Conservation (phyloP, 2,797 vertebrate species). For the Danio tinwini region DNA sequence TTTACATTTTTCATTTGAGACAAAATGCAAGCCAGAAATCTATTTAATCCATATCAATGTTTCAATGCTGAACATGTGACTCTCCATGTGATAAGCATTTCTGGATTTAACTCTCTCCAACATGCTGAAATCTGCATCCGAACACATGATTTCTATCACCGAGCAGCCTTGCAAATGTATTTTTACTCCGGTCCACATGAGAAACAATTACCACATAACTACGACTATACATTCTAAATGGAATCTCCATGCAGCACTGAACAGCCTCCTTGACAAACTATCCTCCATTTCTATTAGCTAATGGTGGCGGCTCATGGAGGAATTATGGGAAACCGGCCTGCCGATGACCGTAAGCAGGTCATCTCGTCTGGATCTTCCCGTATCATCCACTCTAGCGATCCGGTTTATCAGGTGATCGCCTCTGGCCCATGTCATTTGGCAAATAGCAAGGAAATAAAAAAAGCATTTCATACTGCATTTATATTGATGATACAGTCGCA, state of each 20-base stretch:
- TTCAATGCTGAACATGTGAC: not conserved
- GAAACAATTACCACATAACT: conserved; percentile 23
- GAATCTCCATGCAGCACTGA: conserved; percentile 41
- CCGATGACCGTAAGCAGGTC: conserved; percentile 7
- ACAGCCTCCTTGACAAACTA: conserved; percentile 31
- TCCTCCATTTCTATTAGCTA: conserved; percentile 46
- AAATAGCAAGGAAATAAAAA: not conserved
- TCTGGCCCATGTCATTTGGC: conserved; percentile 24
- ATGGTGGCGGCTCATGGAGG: conserved; percentile 32
- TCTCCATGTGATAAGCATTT: not conserved
- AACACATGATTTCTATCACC: not conserved
- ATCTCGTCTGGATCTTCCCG: conserved; percentile 13
- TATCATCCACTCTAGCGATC: not conserved
- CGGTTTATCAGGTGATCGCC: conserved; percentile 17
- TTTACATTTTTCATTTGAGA: not conserved
- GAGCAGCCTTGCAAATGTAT: not conserved
- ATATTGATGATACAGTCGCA: conserved; percentile 2
- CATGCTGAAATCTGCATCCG: not conserved
- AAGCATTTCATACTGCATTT: not conserved
- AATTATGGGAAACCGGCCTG: conserved; percentile 35
- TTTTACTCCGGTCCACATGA: conserved; percentile 13
- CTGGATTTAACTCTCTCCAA: not conserved
- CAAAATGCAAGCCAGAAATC: not conserved
- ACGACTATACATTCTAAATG: conserved; percentile 34
- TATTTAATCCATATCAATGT: not conserved